Evolutionary conservation across 2,888 invertebrate species (phyloP), one percentile per base, ranked within the genome.

Genomic region (Cheilosia impressa): DNA sequence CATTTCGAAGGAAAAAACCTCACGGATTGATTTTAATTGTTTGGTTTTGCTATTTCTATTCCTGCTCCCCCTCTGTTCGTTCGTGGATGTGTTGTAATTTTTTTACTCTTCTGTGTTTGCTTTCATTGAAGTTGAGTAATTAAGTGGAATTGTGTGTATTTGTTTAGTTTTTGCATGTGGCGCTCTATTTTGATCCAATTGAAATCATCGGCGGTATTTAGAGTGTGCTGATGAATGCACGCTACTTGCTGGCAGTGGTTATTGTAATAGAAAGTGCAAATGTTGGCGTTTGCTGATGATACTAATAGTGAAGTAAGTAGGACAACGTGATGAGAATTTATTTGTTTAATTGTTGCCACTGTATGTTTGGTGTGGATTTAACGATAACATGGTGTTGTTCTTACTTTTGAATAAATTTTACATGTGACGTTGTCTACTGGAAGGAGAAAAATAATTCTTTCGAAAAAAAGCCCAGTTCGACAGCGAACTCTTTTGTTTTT

Each of bases 201-300:
- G 84, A 76, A 72, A 76, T 80, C 76, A 76, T 80, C 76, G 75
- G 60, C 75, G 43, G 76, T 71, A 65, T 47, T 71, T 76, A 68
- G 60, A 85, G 80, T 85, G 81, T 72, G 81, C 81, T 47, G 50
- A 58, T 66, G 45, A 50, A 24, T 66, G 71, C 34, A 63, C 63
- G 57, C 60, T 62, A 50, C 69, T 22, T 63, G 79, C 60, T 77
- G 66, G 75, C 47, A 19, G 19, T 68, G 24, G 38, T 76, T 71
- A 85, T 76, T 65, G 71, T 68, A 68, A 72, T 85, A 85, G 85
- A 85, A 85, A 85, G 85, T 85, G 85, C 85, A 85, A 85, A 85
- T 85, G 85, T 81, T 84, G 63, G 65, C 58, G 73, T 83, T 75
- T 58, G 69, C 45, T 60, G 72, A 72, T 80, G 71, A 68, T 55